phyloP scores from a whole-genome alignment of 2,113 vertebrate genomes.

The Uria aalge region DNA sequence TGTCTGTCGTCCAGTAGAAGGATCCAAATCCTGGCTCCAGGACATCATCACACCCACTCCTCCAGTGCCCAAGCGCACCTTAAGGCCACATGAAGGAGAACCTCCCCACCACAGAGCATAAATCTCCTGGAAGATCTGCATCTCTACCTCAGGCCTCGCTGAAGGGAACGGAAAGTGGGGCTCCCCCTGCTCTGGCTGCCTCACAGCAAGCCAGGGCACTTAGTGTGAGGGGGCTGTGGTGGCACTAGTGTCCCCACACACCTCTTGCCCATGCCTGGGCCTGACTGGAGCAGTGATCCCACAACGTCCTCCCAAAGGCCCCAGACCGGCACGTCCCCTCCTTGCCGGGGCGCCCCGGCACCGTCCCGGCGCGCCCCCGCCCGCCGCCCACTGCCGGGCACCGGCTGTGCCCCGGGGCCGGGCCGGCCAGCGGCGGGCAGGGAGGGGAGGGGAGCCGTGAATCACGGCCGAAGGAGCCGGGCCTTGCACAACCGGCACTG shows the following conservation, averaged over 20 bases:
- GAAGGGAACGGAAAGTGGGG: fast-evolving
- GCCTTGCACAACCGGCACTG: constrained; percentile 15
- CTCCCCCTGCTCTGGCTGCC: not conserved
- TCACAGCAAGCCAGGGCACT: not conserved
- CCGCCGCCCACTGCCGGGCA: not conserved
- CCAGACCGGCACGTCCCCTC: not conserved
- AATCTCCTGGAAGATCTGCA: not conserved
- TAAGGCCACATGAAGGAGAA: not conserved
- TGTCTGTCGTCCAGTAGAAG: not conserved
- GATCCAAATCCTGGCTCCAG: not conserved
- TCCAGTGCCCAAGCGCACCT: fast-evolving
- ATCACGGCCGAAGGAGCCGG: not conserved
- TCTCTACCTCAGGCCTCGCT: not conserved
- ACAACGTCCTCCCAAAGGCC: too few relatives aligned
- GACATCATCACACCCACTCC: not conserved
- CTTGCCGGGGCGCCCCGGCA: not conserved
- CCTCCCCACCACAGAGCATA: not conserved
- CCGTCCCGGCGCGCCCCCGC: not conserved
- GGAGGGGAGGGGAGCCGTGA: not conserved
- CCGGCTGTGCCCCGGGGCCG: not conserved
- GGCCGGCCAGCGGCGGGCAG: not conserved
- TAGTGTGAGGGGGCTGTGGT: fast-evolving
- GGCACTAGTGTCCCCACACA: not conserved
- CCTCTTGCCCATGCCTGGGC: not conserved
- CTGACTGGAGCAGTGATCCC: not conserved